These are phyloP conservation scores for Microplitis demolitor DNA, from an alignment of 1,140 invertebrate species.

Conservation along the genomic window DNA sequence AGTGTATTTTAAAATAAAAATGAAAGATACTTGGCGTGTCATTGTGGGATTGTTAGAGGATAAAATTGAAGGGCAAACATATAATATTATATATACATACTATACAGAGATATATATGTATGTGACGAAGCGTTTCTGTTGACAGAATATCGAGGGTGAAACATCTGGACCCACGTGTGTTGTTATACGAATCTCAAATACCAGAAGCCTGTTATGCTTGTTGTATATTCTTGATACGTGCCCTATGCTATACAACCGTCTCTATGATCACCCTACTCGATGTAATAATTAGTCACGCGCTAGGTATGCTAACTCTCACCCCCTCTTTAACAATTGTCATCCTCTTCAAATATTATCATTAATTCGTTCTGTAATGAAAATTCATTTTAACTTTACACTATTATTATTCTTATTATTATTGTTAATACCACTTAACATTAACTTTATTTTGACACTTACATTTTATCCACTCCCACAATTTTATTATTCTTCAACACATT, in stretches of 20 bases:
- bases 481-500: neutral
- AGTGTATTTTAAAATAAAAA: neutral
- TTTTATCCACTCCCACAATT: neutral
- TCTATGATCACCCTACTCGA: neutral
- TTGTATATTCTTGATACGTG: neutral
- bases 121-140: conserved; percentile 24
- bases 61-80: neutral
- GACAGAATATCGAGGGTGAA: conserved; percentile 19
- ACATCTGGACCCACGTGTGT: conserved; percentile 27
- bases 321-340: neutral
- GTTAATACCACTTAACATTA: neutral
- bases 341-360: conserved; percentile 16
- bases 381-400: conserved; percentile 9
- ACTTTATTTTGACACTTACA: neutral
- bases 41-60: conserved; percentile 3
- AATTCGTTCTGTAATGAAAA: conserved; percentile 15
- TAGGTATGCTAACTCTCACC: conserved; percentile 8
- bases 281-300: conserved; percentile 26
- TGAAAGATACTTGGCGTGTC: conserved; percentile 7
- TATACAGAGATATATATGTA: neutral
- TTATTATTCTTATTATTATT: neutral
- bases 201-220: conserved; percentile 23
- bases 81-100: too few relatives aligned
- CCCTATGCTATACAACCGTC: neutral
- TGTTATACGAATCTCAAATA: conserved; percentile 21